Percentiles rank a stretch among this genome's conserved stretches.
Evolutionary conservation across 2,113 vertebrate genomes (phyloP).

Genomic region (Sylvilagus bachmani): DNA sequence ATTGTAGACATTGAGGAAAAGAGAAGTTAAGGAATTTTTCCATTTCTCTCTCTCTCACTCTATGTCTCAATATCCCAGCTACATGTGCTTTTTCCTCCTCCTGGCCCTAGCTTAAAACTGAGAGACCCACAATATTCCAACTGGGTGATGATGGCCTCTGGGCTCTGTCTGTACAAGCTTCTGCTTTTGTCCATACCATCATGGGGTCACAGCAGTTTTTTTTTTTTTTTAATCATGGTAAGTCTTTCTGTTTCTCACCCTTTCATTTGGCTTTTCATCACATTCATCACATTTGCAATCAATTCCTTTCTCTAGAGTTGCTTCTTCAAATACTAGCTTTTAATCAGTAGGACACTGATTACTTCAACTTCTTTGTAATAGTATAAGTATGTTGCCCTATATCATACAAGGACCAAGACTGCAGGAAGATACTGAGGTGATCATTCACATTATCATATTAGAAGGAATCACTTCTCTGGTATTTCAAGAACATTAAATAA

Average conservation of each 20-base stretch:
- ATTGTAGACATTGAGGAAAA: background rate
- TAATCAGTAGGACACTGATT: background rate
- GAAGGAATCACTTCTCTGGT: background rate
- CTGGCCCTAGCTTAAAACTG: background rate
- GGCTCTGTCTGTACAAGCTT: background rate
- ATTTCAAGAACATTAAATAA: background rate
- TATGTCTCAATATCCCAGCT: background rate
- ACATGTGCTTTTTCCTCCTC: background rate
- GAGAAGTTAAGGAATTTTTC: background rate
- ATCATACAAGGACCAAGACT: background rate
- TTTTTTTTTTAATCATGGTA: too few species aligned
- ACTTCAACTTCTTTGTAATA: background rate
- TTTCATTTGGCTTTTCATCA: background rate
- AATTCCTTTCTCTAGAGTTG: background rate
- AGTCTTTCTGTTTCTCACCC: background rate
- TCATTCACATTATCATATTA: background rate
- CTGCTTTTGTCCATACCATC: background rate
- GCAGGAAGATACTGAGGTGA: background rate
- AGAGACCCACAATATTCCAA: background rate
- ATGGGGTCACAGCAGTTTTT: background rate
- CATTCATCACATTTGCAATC: background rate
- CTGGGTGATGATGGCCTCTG: rapidly evolving
- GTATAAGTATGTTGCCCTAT: background rate
- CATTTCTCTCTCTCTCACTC: background rate
- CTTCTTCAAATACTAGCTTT: background rate